phyloP scores from a whole-genome alignment of 2,113 vertebrate species.

The Lanius ludovicianus region DNA sequence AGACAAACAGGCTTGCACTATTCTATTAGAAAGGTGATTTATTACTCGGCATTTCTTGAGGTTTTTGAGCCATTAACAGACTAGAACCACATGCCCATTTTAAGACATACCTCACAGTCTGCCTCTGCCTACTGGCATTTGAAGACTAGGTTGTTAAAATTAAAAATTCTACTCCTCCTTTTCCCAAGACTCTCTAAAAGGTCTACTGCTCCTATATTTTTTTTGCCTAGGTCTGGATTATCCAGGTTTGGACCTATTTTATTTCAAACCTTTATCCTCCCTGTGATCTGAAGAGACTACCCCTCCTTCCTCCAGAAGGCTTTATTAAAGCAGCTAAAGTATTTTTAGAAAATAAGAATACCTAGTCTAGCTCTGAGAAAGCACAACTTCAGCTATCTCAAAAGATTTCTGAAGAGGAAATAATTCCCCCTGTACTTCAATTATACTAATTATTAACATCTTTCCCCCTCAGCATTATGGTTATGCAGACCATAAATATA shows the following conservation, averaged over 20 bases:
- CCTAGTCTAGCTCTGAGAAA: not conserved
- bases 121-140: not conserved
- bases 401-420: not conserved
- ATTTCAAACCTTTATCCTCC: not conserved
- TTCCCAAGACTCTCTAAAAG: not conserved
- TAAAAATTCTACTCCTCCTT: not conserved
- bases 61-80: not conserved
- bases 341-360: not conserved
- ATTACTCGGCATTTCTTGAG: not conserved
- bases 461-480: not conserved
- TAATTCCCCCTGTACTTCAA: not conserved
- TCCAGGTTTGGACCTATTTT: not conserved
- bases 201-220: not conserved
- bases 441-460: not conserved
- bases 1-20: fast-evolving
- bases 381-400: not conserved
- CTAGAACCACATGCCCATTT: not conserved
- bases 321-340: not conserved
- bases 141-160: not conserved
- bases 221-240: not conserved
- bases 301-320: not conserved
- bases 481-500: not conserved
- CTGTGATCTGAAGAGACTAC: not conserved
- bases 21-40: not conserved
- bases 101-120: not conserved